phyloP scores from a whole-genome alignment of 2,888 invertebrate genomes.

The Conistra vaccinii region DNA sequence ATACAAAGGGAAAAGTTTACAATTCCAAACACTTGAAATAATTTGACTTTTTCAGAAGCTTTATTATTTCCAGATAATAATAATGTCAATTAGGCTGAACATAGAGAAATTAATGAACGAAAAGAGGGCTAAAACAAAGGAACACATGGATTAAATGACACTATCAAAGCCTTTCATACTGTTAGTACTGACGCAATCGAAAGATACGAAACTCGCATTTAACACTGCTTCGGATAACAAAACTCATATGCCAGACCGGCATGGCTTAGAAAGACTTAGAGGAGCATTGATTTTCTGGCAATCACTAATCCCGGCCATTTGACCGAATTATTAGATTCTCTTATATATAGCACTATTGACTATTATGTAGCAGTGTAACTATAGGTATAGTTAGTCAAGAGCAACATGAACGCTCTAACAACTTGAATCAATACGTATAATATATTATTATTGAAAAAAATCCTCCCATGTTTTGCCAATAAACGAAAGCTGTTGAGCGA shows the following conservation, averaged over 20 bases:
- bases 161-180: constrained; percentile 4
- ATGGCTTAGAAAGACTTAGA: not conserved
- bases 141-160: constrained; percentile 6
- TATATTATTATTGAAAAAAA: no score
- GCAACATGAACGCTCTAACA: no score
- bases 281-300: not conserved
- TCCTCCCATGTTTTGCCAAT: no score
- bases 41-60: not conserved
- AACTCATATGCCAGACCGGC: not conserved
- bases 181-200: not conserved
- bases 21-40: constrained; percentile 8
- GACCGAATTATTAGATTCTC: not conserved
- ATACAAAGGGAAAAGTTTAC: not conserved
- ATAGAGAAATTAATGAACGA: not conserved
- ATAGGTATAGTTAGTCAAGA: not conserved
- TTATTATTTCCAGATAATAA: not conserved
- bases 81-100: not conserved
- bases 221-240: not conserved
- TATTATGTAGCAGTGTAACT: not conserved
- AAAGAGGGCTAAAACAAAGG: constrained; percentile 1
- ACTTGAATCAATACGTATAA: no score
- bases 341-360: not conserved
- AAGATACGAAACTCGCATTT: constrained; percentile 6
- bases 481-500: no score
- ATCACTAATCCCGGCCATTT: not conserved